Percentiles rank a stretch among this genome's conserved stretches.
phyloP scores from a whole-genome alignment of 2,113 vertebrate genomes.

The Uria lomvia region DNA sequence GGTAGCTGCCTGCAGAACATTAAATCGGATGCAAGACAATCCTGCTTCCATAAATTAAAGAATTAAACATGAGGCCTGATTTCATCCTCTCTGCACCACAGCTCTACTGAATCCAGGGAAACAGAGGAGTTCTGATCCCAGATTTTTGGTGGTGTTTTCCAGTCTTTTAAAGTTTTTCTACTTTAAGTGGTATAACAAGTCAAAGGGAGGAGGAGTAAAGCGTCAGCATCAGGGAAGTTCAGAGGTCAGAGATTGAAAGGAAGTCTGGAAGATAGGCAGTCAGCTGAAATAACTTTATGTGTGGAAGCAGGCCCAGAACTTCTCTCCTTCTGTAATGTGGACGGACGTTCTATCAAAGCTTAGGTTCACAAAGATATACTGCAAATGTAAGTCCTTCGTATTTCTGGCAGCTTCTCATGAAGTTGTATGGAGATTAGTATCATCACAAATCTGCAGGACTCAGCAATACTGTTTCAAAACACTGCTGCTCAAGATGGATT shows the following conservation, averaged over 20 bases:
- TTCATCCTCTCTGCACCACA: neutral
- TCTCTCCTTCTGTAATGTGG: neutral
- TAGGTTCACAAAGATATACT: neutral
- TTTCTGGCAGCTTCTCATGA: neutral
- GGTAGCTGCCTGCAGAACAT: neutral
- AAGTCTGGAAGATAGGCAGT: neutral
- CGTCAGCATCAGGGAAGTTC: neutral
- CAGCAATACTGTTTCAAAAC: constrained; percentile 27
- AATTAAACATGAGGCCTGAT: neutral
- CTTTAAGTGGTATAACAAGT: neutral
- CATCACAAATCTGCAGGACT: neutral
- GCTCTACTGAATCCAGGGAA: neutral
- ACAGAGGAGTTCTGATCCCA: neutral
- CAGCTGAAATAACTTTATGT: neutral
- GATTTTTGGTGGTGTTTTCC: neutral
- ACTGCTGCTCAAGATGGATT: neutral
- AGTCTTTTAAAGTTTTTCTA: neutral
- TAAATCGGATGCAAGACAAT: neutral
- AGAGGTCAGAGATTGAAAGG: neutral
- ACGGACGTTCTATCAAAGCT: neutral
- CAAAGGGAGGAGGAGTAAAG: neutral
- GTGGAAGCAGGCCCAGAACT: neutral
- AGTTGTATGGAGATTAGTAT: neutral
- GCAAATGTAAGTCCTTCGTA: neutral
- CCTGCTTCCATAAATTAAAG: neutral